phyloP scores from a whole-genome alignment of 2,888 invertebrate species.

The Orthosia cruda region DNA sequence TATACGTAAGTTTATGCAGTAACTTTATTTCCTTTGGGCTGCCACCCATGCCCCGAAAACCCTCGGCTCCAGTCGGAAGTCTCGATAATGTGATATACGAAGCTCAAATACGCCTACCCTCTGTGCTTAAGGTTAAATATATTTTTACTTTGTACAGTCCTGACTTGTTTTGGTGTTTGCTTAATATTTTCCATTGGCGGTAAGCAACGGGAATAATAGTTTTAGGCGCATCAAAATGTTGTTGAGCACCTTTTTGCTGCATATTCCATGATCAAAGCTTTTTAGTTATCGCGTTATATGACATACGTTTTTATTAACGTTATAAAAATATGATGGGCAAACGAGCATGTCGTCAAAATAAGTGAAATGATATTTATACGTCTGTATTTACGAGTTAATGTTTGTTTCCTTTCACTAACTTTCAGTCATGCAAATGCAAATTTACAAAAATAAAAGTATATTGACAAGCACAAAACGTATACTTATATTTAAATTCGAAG shows the following conservation, averaged over 20 bases:
- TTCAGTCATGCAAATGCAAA: neutral
- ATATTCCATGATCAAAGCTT: constrained; percentile 21
- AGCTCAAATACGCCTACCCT: constrained; percentile 67
- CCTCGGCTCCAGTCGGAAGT: constrained; percentile 64
- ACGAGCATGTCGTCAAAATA: too few species aligned
- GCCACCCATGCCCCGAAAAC: constrained; percentile 60
- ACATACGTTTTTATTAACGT: constrained; percentile 9
- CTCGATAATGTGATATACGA: constrained; percentile 78
- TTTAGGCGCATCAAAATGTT: constrained; percentile 34
- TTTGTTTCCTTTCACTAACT: neutral
- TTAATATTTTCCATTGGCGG: constrained; percentile 55
- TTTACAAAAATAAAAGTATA: neutral
- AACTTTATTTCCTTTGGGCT: constrained; percentile 62
- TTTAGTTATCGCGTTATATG: constrained; percentile 4
- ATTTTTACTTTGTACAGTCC: constrained; percentile 59
- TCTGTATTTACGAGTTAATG: neutral
- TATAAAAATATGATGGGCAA: too few species aligned
- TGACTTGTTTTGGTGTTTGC: constrained; percentile 63
- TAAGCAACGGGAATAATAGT: constrained; percentile 38
- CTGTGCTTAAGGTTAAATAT: constrained; percentile 63
- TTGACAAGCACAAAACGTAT: neutral
- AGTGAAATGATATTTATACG: too few species aligned
- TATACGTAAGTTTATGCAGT: constrained; percentile 64
- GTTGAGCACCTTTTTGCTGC: constrained; percentile 5
- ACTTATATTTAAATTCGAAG: constrained; percentile 17